Conservation (phyloP, 2,888 invertebrate genomes). For the Lasioglossum calceatum region DNA sequence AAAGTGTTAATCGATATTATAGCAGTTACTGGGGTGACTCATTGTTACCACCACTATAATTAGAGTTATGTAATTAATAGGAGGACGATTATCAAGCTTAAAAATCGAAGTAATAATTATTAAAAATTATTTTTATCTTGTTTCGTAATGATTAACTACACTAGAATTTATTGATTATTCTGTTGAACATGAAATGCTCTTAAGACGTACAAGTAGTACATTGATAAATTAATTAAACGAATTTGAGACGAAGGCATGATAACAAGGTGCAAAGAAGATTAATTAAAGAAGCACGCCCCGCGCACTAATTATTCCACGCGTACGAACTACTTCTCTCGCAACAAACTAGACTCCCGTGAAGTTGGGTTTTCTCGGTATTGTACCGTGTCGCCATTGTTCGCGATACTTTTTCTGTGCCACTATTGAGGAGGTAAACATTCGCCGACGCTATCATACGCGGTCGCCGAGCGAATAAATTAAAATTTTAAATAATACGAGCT, state of each 20-base stretch:
- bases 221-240: background rate
- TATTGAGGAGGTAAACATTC: background rate
- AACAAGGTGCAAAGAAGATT: slow-evolving; percentile 10
- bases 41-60: too few relatives aligned
- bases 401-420: slow-evolving; percentile 7
- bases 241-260: background rate
- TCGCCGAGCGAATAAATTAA: background rate
- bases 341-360: background rate
- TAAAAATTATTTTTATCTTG: background rate
- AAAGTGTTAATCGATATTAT: too few relatives aligned
- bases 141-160: background rate
- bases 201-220: background rate
- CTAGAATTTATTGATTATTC: background rate
- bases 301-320: slow-evolving; percentile 4
- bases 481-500: background rate
- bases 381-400: background rate
- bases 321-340: slow-evolving; percentile 4
- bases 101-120: background rate
- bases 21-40: too few relatives aligned
- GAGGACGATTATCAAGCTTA: background rate
- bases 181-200: background rate
- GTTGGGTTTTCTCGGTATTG: slow-evolving; percentile 15
- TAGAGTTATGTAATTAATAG: too few relatives aligned
- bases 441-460: background rate
- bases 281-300: slow-evolving; percentile 2